Percentiles rank a stretch among this genome's conserved stretches.
Conservation (phyloP, 2,888 invertebrate species). For the Phyto melanocephala region DNA sequence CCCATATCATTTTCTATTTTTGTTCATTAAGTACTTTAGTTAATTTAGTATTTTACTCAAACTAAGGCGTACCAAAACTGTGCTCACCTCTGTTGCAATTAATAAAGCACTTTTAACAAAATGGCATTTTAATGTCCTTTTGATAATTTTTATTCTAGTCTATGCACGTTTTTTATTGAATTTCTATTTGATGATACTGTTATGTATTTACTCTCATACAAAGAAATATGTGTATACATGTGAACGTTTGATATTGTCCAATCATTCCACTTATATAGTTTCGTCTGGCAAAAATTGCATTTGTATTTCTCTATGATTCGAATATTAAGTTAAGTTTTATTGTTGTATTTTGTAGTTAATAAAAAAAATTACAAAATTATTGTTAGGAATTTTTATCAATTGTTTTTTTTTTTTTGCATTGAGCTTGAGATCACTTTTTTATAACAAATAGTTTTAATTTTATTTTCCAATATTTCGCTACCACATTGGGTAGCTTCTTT, state of each 20-base stretch:
- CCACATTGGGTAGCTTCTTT: no score
- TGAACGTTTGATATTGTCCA: not conserved
- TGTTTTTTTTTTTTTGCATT: no score
- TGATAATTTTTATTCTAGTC: not conserved
- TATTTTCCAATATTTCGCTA: no score
- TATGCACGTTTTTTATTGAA: slow-evolving; percentile 6
- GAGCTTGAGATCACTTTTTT: no score
- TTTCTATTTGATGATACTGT: slow-evolving; percentile 8
- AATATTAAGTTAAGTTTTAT: not conserved
- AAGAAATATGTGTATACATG: no score
- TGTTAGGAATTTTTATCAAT: no score
- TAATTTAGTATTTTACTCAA: not conserved
- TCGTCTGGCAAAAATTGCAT: slow-evolving; percentile 3
- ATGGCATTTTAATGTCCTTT: not conserved
- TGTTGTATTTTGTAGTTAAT: no score
- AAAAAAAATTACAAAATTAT: no score
- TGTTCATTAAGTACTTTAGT: no score
- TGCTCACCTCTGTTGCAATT: not conserved
- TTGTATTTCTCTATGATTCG: slow-evolving; percentile 17
- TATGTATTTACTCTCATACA: not conserved
- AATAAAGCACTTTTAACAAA: not conserved
- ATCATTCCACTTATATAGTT: not conserved
- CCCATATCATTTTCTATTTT: no score
- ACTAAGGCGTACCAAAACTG: not conserved
- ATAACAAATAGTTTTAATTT: no score